phyloP scores from a whole-genome alignment of 2,888 invertebrate genomes.

The Trissoscelio sp. region DNA sequence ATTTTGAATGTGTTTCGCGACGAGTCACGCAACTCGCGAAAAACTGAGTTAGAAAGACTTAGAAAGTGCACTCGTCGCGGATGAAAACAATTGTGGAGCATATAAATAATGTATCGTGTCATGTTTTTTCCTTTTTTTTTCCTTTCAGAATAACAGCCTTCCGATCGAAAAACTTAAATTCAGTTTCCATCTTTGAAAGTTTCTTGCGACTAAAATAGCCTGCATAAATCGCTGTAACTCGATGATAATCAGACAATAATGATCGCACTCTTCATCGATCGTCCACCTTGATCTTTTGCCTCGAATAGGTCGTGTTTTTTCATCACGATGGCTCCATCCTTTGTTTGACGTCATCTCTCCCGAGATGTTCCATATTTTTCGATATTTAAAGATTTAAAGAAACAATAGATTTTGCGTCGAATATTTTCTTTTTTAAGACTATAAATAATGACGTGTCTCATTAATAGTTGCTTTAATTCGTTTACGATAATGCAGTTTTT shows the following conservation, averaged over 20 bases:
- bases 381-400: no score
- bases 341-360: no score
- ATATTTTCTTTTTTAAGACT: no score
- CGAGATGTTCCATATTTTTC: no score
- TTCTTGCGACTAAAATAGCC: not conserved
- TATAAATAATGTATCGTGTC: conserved; percentile 34
- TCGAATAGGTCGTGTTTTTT: not conserved
- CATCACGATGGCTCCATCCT: no score
- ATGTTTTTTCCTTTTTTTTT: not conserved
- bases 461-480: conserved; percentile 31
- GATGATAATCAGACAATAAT: conserved; percentile 20
- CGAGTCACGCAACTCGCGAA: conserved; percentile 46
- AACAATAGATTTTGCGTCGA: no score
- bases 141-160: not conserved
- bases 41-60: conserved; percentile 41
- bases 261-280: conserved; percentile 6
- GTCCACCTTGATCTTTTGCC: conserved; percentile 36
- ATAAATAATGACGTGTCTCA: not conserved
- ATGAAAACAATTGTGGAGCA: conserved; percentile 31
- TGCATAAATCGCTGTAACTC: not conserved
- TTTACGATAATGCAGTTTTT: conserved; percentile 19
- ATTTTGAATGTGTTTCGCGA: no score
- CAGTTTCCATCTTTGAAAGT: not conserved
- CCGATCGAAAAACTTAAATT: conserved; percentile 3
- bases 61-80: conserved; percentile 43